Evolutionary conservation across 2,797 vertebrate species (phyloP), one percentile per base, ranked within the genome.

Genomic region (Phrynocephalus forsythii): DNA sequence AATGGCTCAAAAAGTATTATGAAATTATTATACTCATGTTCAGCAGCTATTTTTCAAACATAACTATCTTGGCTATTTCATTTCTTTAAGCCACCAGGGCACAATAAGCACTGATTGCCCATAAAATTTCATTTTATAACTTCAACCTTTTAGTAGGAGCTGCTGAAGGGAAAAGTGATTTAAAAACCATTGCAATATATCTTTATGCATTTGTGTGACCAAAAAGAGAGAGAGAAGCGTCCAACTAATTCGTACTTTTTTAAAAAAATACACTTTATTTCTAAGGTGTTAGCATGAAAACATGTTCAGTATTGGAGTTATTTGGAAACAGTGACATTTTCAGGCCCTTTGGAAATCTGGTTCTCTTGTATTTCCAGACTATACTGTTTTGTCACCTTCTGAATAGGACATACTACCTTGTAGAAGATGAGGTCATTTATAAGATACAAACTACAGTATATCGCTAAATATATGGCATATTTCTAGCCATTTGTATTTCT

Each of bases 71-170:
- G 91, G 87, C 88, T 93, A 22, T 93, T 93, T 73, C 80, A 77
- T 82, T 91, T 73, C 63, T 84, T 87, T 87, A 87, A 87, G 71
- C 72, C 89, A 84, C 16, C 28, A 91, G 87, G 90, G 84, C 87
- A 95, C 94, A 94, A 95, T 95, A 91, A 90, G 33, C 88, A 75
- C 91, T 94, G 94, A 95, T 95, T 95, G 91, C 93, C 84, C 91
- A 91, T 92, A 94, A 80, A 90, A 94, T 92, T 20, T 66, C 83
- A 87, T 94, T 93, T 94, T 92, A 90, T 94, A 94, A 81, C 90
- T 93, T 92, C 84, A 93, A 0, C 85, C 73, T 91, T 95, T 94
- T 90, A 92, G 91, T 89, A 82, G 86, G 78, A 93, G 68, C 28
- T 79, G 91, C 91, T 84, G 69, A 48, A 90, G 48, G 83, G 38